Conservation (phyloP, 2,888 invertebrate genomes). For the Ptychoptera albimana region DNA sequence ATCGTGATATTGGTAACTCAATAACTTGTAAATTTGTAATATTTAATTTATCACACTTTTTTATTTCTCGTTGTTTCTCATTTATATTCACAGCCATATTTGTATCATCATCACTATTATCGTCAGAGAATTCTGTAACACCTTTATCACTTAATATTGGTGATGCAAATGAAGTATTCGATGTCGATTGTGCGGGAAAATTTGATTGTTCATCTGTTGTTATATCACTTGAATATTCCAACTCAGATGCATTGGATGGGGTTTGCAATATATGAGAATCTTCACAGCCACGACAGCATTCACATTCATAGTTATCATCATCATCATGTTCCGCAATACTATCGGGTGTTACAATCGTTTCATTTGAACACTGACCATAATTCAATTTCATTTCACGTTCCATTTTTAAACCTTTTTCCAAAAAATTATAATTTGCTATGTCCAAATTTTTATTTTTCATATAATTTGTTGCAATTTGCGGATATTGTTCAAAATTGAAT, state of each 20-base stretch:
- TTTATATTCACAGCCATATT: not conserved
- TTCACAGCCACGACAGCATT: constrained; percentile 37
- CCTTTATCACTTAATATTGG: not conserved
- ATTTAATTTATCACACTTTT: constrained; percentile 9
- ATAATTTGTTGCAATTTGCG: constrained; percentile 56
- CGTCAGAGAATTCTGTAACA: not conserved
- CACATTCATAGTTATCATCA: constrained; percentile 35
- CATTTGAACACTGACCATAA: constrained; percentile 34
- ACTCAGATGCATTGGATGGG: constrained; percentile 63
- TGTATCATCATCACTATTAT: not conserved
- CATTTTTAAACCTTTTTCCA: constrained; percentile 38
- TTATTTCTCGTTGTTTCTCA: constrained; percentile 8
- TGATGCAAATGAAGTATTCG: constrained; percentile 5
- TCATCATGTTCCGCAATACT: constrained; percentile 1
- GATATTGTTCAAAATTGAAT: constrained; percentile 57
- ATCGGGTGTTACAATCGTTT: constrained; percentile 15
- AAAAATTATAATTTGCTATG: constrained; percentile 40
- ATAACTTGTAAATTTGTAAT: constrained; percentile 31
- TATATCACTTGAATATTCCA: constrained; percentile 37
- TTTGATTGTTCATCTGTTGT: constrained; percentile 15
- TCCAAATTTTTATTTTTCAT: constrained; percentile 60
- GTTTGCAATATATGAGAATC: constrained; percentile 38
- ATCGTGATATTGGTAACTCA: constrained; percentile 43
- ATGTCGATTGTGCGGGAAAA: constrained; percentile 15
- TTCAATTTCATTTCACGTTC: constrained; percentile 29